Base-by-base conservation (phyloP, 2,888 invertebrate species). In the Rhogogaster chlorosoma region DNA sequence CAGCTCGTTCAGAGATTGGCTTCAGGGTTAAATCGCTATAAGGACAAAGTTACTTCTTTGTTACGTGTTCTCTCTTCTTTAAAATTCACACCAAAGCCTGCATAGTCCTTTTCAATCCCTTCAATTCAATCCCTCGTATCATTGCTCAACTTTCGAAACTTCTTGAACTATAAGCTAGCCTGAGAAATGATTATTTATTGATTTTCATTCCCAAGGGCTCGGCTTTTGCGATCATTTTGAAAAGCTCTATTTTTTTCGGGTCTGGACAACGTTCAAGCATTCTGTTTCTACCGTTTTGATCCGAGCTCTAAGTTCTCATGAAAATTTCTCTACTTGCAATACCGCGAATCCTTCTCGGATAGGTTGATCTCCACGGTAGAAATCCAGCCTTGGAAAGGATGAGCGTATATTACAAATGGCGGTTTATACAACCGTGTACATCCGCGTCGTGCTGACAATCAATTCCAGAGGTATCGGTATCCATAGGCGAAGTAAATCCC, bases 401-500 rank as follows among this genome's bases (percentile, higher is more conserved):
- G 26, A 26, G 22, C 15, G 32, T 67, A 67, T 67, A 32, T 67
- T 26, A 18, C 67, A 32, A 32, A 67, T 32, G 67, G 32, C 18
- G 12, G 32, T 32, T 18, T 29, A 3, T 45, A 15, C 15, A 29
- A 10, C 67, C 0, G 32, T 67, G 32, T 32, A 67, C 6, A 15
- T 67, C 67, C 67, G 32, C 67, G 45, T 71, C 42, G n/a, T 42
- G 71, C 71, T 38, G 42, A 42, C 22, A 71, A 71, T 73, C 42
- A 42, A 73, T 73, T 73, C 7, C 73, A 6, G 22, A 18, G 71
- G 42, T 9, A 38, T 42, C 22, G 71, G 38, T 38, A 42, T 12
- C 45, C 22, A 73, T 73, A 42, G 73, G 22, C 38, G 73, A 38
- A 73, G 45, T 73, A 42, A 73, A 73, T 73, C 73, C 73, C 73